Conservation (phyloP, 2,113 vertebrate genomes). For the Drymodes brunneopygia region DNA sequence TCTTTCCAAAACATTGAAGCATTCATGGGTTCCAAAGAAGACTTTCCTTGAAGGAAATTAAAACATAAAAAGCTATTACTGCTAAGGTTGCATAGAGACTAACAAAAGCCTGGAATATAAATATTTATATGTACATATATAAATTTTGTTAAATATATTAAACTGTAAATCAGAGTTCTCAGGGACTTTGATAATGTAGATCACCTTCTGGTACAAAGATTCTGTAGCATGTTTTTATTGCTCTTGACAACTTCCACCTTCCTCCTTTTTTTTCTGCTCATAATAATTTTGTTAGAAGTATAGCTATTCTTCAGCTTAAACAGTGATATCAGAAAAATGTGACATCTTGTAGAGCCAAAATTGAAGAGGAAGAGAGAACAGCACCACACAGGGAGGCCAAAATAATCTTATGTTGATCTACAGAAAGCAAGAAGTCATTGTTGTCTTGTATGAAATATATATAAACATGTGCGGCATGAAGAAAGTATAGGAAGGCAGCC, state of each 20-base stretch:
- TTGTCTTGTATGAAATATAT: neutral
- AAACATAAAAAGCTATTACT: constrained; percentile 33
- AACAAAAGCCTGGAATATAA: constrained; percentile 9
- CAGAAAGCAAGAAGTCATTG: neutral
- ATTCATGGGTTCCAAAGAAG: constrained; percentile 8
- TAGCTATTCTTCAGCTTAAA: neutral
- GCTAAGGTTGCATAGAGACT: constrained; percentile 19
- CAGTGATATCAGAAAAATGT: neutral
- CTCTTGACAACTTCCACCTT: neutral
- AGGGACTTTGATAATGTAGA: neutral
- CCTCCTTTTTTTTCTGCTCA: neutral
- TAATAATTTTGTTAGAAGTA: neutral
- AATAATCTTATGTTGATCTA: neutral
- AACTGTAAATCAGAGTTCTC: neutral
- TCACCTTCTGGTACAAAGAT: neutral
- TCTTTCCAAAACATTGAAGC: constrained; percentile 37
- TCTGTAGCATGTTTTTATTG: neutral
- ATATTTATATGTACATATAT: neutral
- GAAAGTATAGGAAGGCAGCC: neutral
- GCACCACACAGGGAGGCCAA: neutral
- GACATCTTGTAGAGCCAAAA: neutral
- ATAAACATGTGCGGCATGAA: neutral
- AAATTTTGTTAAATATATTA: neutral
- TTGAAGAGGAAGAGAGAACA: neutral
- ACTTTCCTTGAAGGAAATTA: constrained; percentile 55